Evolutionary conservation across 2,888 invertebrate species (phyloP).

Genomic region (Stegana nigrithorax): DNA sequence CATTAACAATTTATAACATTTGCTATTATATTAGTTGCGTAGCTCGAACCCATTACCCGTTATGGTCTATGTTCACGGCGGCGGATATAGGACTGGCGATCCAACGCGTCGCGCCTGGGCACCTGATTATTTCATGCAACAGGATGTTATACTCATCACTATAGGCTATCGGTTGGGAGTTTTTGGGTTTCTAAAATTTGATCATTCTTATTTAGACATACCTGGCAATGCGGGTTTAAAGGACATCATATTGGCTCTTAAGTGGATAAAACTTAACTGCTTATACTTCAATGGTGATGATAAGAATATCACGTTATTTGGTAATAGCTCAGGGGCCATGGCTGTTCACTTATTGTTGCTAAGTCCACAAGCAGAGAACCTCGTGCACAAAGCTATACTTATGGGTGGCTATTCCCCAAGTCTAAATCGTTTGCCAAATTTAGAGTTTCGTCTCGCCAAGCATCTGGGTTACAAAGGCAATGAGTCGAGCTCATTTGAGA

Average conservation of each 20-base stretch:
- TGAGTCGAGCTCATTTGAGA: constrained; percentile 48
- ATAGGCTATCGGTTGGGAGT: constrained; percentile 69
- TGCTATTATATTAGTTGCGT: too few relatives aligned
- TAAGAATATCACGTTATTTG: constrained; percentile 70
- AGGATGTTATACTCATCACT: constrained; percentile 66
- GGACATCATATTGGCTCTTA: constrained; percentile 69
- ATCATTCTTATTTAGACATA: constrained; percentile 66
- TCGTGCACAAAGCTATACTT: constrained; percentile 62
- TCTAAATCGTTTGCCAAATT: constrained; percentile 31
- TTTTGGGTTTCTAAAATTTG: constrained; percentile 68
- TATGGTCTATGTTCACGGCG: constrained; percentile 54
- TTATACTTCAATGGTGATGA: constrained; percentile 69
- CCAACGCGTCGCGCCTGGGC: constrained; percentile 53
- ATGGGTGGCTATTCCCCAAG: constrained; percentile 48
- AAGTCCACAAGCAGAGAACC: constrained; percentile 66
- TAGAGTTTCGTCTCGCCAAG: constrained; percentile 53
- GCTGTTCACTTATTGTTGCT: constrained; percentile 66
- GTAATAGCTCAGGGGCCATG: constrained; percentile 70
- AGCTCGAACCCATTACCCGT: constrained; percentile 42
- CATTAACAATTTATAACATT: too few relatives aligned
- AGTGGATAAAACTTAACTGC: constrained; percentile 69
- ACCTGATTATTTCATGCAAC: constrained; percentile 68
- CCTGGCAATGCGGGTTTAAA: constrained; percentile 71
- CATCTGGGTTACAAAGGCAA: constrained; percentile 55
- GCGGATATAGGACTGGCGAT: constrained; percentile 41